Conservation (phyloP, 1,140 invertebrate species). For the Cardiocondyla obscurior region DNA sequence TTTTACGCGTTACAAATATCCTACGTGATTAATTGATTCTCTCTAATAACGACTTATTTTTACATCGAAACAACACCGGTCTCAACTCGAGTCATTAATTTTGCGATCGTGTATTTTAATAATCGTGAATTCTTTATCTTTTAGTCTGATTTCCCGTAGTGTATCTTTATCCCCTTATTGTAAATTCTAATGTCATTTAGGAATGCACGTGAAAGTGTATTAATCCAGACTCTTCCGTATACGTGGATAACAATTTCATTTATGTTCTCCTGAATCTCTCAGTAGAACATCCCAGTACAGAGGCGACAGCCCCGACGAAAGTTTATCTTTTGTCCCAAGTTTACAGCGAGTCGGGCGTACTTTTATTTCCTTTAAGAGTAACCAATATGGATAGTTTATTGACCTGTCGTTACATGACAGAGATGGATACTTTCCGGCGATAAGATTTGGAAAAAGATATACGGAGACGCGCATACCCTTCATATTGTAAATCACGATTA, state of each 20-base stretch:
- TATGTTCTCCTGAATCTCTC: neutral
- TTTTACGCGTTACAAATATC: slow-evolving; percentile 35
- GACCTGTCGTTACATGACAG: slow-evolving; percentile 24
- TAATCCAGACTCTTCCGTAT: slow-evolving; percentile 23
- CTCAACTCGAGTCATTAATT: slow-evolving; percentile 39
- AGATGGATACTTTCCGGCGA: slow-evolving; percentile 17
- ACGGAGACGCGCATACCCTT: neutral
- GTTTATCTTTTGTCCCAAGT: slow-evolving; percentile 18
- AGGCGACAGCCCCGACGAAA: slow-evolving; percentile 9
- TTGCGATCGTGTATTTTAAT: slow-evolving; percentile 37
- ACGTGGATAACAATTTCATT: slow-evolving; percentile 36
- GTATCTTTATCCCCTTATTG: neutral
- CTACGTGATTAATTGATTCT: slow-evolving; percentile 39
- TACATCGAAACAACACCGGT: slow-evolving; percentile 21
- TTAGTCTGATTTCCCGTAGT: neutral
- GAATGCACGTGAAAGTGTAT: neutral
- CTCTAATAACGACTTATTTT: slow-evolving; percentile 46
- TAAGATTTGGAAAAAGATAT: slow-evolving; percentile 11
- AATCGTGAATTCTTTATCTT: slow-evolving; percentile 34
- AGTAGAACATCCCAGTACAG: neutral
- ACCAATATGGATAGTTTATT: slow-evolving; percentile 47
- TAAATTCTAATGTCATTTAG: slow-evolving; percentile 38
- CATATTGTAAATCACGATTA: neutral
- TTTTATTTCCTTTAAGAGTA: slow-evolving; percentile 22
- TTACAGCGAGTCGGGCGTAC: neutral